phyloP scores from a whole-genome alignment of 2,113 vertebrate genomes.

The Psittacus erithacus region DNA sequence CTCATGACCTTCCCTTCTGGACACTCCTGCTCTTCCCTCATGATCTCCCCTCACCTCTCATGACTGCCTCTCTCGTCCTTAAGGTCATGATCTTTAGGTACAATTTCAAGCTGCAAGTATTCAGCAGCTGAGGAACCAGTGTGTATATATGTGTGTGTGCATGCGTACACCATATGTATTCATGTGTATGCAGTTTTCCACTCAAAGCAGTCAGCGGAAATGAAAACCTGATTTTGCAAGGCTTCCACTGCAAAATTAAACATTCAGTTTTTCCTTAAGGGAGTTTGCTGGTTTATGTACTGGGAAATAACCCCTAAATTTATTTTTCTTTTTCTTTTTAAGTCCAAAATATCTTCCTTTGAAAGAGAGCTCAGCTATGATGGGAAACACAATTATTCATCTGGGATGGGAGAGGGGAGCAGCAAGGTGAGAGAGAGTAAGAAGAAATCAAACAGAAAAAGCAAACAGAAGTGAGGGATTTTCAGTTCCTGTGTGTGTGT shows the following conservation, averaged over 20 bases:
- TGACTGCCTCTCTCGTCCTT: background rate
- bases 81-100: background rate
- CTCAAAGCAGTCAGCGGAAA: slow-evolving; percentile 5
- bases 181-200: background rate
- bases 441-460: background rate
- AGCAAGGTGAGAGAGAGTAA: background rate
- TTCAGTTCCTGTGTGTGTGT: background rate
- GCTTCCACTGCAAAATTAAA: background rate
- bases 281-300: background rate
- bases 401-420: background rate
- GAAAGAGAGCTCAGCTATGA: background rate
- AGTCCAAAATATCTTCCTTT: background rate
- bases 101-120: background rate
- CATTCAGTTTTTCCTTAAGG: background rate
- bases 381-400: background rate
- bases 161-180: background rate
- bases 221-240: slow-evolving; percentile 26
- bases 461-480: background rate
- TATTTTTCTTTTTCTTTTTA: background rate
- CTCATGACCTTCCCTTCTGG: too few relatives aligned
- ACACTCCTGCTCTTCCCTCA: too few relatives aligned
- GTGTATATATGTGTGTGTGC: background rate
- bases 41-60: background rate
- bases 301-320: background rate
- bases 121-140: background rate